These are phyloP conservation scores for Trematocara unimaculatum DNA, from an alignment of 2,113 vertebrate genomes.

Conservation along the genomic window DNA sequence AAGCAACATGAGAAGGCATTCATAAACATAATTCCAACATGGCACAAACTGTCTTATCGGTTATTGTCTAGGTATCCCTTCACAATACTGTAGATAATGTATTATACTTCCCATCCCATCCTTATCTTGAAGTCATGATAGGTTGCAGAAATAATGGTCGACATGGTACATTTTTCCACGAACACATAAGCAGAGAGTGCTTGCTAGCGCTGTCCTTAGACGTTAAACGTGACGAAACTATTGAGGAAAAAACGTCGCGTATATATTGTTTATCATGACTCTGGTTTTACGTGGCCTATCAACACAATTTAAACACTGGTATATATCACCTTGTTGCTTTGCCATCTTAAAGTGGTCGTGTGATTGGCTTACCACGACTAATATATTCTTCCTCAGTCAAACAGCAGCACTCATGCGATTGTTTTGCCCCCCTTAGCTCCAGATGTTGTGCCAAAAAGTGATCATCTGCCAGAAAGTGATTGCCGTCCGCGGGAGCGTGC, in stretches of 20 bases:
- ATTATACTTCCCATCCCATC: not conserved
- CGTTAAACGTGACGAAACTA: not conserved
- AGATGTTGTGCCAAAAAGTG: not conserved
- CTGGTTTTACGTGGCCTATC: not conserved
- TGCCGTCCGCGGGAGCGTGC: fast-evolving
- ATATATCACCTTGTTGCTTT: fast-evolving
- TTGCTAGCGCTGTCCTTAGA: not conserved
- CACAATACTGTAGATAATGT: not conserved
- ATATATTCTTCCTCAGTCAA: not conserved
- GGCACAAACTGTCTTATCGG: not conserved
- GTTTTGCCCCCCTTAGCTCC: not conserved
- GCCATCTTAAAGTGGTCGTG: not conserved
- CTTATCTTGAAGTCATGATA: not conserved
- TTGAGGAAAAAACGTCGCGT: fast-evolving
- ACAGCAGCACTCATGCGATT: not conserved
- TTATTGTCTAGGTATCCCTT: not conserved
- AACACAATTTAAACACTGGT: not conserved
- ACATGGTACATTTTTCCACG: not conserved
- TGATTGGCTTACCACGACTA: not conserved
- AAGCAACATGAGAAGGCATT: not conserved
- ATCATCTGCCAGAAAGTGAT: not conserved
- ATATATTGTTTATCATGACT: not conserved
- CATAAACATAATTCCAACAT: not conserved
- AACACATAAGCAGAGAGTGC: not conserved
- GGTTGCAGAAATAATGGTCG: not conserved